Base-by-base conservation (phyloP, 2,888 invertebrate genomes). In the Lampropteryx suffumata region DNA sequence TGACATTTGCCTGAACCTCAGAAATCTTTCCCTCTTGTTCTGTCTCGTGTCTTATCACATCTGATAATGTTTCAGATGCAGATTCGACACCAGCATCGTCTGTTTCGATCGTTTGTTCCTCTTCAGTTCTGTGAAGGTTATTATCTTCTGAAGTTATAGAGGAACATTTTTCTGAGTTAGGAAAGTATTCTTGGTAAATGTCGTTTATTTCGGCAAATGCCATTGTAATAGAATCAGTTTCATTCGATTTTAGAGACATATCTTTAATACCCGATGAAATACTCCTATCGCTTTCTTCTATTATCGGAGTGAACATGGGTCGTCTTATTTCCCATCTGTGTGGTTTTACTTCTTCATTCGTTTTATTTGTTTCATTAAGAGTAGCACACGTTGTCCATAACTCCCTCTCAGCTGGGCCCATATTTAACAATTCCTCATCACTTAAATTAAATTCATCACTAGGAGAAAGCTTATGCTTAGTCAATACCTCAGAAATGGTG, bases 1-100 rank as follows among this genome's bases (percentile, higher is more conserved):
- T 84, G 79, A 75, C 83, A 79, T 76, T 82, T 76, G 77, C 63
- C 90, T 91, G 90, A 91, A 90, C 84, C 86, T 87, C 88, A 86
- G 90, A 91, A 91, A 89, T 90, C 90, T 68, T 72, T 71, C 84
- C 86, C 82, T 85, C 85, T 69, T 72, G 61, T 70, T 71, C 54
- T 55, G 65, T 68, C 61, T 69, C 67, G 69, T 81, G 84, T 90
- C 88, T 87, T 67, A 83, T 90, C 90, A 90, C 90, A 85, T 91
- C 91, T 90, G 88, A 65, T 69, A 59, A 55, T 48, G 45, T 50
- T 64, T 79, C 90, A 91, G 91, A 91, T 53, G 91, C 90, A 63
- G 91, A 91, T 84, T 87, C 71, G 91, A 90, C 90, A 81, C 68
- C 64, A 30, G 62, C 65, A 47, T 73, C 67, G 50, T 76, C 65